A percentile compares a stretch with the other conserved stretches of the same genome.
Conservation (phyloP, 2,797 vertebrate genomes). For the Sebastes melanostomus region DNA sequence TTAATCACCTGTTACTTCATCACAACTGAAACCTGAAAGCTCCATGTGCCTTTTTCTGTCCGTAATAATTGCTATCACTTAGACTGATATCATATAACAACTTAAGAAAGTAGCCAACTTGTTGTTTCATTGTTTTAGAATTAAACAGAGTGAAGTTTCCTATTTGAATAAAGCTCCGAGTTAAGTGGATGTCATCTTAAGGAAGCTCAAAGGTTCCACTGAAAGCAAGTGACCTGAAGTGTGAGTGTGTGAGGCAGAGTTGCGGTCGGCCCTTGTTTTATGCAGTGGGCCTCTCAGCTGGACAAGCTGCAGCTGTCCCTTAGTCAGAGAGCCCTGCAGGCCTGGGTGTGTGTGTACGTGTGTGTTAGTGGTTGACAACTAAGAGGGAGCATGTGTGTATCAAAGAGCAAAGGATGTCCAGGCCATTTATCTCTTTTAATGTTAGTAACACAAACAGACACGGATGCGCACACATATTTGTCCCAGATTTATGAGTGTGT, state of each 20-base stretch:
- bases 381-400: slow-evolving; percentile 32
- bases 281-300: slow-evolving; percentile 24
- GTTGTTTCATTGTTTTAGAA: background rate
- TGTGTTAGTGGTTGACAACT: slow-evolving; percentile 21
- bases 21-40: background rate
- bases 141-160: background rate
- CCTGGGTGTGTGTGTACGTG: background rate
- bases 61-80: background rate
- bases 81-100: background rate
- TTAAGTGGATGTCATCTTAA: background rate
- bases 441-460: slow-evolving; percentile 29
- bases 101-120: background rate
- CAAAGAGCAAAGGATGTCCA: slow-evolving; percentile 45
- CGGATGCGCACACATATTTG: slow-evolving; percentile 15
- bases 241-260: background rate
- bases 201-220: slow-evolving; percentile 13
- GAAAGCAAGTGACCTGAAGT: slow-evolving; percentile 23
- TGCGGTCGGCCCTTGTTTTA: slow-evolving; percentile 21
- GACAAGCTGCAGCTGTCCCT: slow-evolving; percentile 58
- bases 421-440: slow-evolving; percentile 58
- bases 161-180: background rate
- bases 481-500: slow-evolving; percentile 31
- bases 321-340: background rate
- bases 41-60: background rate
- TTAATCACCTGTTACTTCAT: background rate